Percentiles rank a stretch among this genome's conserved stretches.
Conservation (phyloP, 2,113 vertebrate species). For the Laticauda laticaudata region DNA sequence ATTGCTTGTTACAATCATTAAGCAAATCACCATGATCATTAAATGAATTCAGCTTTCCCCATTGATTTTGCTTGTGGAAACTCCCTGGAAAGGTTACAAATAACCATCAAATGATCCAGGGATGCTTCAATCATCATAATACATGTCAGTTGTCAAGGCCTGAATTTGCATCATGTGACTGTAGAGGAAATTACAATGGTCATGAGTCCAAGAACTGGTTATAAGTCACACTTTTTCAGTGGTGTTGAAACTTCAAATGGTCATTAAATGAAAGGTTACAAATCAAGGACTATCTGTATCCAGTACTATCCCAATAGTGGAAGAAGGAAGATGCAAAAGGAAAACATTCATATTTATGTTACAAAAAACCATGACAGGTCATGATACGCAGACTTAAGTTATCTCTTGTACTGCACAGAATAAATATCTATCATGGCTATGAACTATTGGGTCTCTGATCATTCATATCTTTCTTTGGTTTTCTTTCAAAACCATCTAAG, state of each 20-base stretch:
- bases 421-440: neutral
- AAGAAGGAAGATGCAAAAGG: neutral
- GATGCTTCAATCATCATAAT: neutral
- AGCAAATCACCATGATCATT: neutral
- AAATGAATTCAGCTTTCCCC: neutral
- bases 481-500: neutral
- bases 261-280: neutral
- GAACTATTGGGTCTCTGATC: neutral
- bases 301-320: neutral
- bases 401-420: neutral
- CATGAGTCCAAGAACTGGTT: neutral
- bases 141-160: neutral
- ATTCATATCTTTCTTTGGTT: neutral
- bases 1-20: neutral
- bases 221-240: neutral
- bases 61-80: neutral
- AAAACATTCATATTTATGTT: neutral
- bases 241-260: neutral
- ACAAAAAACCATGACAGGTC: neutral
- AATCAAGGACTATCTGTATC: neutral
- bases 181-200: neutral
- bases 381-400: neutral
- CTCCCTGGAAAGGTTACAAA: neutral
- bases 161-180: neutral
- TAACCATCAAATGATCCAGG: neutral